Evolutionary conservation across 2,888 invertebrate species (phyloP).

Genomic region (Ceriagrion tenellum): DNA sequence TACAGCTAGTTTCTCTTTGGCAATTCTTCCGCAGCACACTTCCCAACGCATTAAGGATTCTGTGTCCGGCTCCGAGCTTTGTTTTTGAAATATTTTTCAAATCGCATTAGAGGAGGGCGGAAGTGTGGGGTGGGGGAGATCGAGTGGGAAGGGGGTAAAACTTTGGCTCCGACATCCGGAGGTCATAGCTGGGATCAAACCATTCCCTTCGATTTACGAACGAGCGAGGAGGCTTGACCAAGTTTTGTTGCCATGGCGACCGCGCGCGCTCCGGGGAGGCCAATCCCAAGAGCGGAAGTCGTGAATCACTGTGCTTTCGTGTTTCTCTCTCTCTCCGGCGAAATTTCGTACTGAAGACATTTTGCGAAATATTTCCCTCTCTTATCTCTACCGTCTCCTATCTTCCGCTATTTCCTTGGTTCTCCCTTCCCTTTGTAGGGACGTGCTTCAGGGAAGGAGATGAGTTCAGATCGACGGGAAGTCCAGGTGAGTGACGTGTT

Average conservation of each 20-base stretch:
- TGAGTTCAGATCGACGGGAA: background rate
- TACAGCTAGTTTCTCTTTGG: background rate
- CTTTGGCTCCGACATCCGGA: background rate
- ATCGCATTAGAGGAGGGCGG: background rate
- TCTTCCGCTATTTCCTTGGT: background rate
- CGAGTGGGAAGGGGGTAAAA: background rate
- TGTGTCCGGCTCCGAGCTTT: background rate
- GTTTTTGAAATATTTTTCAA: background rate
- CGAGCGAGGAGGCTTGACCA: background rate
- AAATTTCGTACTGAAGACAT: background rate
- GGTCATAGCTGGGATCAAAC: background rate
- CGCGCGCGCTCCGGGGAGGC: constrained; percentile 11
- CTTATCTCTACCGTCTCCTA: background rate
- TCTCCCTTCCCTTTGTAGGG: background rate
- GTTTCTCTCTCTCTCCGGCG: background rate
- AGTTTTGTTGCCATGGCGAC: background rate
- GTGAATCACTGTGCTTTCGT: background rate
- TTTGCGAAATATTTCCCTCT: background rate
- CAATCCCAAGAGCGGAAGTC: background rate
- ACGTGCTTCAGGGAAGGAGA: background rate
- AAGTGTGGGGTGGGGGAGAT: background rate
- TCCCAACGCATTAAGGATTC: background rate
- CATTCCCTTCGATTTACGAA: constrained; percentile 31
- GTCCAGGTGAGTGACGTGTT: no score
- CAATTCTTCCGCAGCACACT: background rate